phyloP scores from a whole-genome alignment of 2,888 invertebrate species.

The Drosophila neotestacea region DNA sequence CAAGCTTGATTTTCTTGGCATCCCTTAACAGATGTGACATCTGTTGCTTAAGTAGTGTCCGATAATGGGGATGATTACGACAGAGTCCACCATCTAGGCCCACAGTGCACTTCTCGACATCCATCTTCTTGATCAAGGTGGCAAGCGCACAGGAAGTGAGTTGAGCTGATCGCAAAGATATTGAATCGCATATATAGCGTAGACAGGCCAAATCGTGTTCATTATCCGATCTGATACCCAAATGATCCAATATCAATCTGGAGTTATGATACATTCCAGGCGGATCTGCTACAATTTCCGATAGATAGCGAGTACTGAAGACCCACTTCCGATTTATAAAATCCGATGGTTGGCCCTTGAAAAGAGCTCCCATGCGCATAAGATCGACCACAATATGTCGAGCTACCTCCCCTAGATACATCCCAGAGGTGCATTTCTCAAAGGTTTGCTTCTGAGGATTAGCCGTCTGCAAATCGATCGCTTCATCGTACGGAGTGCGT shows the following conservation, averaged over 20 bases:
- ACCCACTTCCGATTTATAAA: not conserved
- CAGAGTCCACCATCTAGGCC: slow-evolving; percentile 5
- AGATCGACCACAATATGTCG: slow-evolving; percentile 11
- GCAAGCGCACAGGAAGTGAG: slow-evolving; percentile 5
- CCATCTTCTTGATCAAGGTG: slow-evolving; percentile 5
- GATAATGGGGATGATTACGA: slow-evolving; percentile 1
- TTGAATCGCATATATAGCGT: slow-evolving; percentile 5
- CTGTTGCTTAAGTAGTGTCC: not conserved
- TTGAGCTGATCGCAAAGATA: slow-evolving; percentile 4
- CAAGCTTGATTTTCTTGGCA: not conserved
- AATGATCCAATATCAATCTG: not conserved
- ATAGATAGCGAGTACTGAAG: not conserved
- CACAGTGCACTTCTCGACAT: not conserved
- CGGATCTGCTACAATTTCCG: slow-evolving; percentile 2
- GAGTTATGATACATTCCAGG: slow-evolving; percentile 2
- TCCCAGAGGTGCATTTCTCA: slow-evolving; percentile 15
- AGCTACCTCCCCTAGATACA: slow-evolving; percentile 17
- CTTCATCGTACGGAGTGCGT: slow-evolving; percentile 6
- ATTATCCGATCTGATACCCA: slow-evolving; percentile 3
- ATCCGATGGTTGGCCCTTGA: not conserved
- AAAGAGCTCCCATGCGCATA: slow-evolving; percentile 2
- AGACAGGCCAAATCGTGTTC: slow-evolving; percentile 1
- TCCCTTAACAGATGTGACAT: not conserved
- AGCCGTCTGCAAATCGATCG: not conserved
- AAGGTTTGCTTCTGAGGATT: slow-evolving; percentile 8